Conservation (phyloP, 2,888 invertebrate species). For the Drosophila kambysellisi region DNA sequence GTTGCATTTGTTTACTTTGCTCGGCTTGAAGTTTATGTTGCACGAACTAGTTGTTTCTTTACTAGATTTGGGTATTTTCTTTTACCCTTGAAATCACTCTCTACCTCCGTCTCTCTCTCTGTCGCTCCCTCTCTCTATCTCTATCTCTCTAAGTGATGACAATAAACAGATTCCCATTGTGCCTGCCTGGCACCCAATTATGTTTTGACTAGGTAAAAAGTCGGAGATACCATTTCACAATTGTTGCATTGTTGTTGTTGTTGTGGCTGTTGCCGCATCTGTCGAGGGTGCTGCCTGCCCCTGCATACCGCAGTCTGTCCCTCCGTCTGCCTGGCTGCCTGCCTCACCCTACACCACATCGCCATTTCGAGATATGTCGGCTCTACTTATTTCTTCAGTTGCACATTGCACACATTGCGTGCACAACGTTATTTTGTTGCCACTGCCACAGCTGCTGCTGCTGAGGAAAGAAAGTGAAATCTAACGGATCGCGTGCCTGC, state of each 20-base stretch:
- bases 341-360: slow-evolving; percentile 23
- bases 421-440: slow-evolving; percentile 42
- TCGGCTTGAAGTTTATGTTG: slow-evolving; percentile 7
- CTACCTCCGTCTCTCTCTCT: background rate
- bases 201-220: slow-evolving; percentile 68
- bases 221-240: slow-evolving; percentile 43
- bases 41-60: background rate
- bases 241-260: slow-evolving; percentile 45
- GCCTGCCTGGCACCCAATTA: slow-evolving; percentile 55
- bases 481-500: slow-evolving; percentile 62
- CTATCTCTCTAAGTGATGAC: slow-evolving; percentile 32
- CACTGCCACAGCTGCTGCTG: background rate
- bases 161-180: slow-evolving; percentile 69
- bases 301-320: background rate
- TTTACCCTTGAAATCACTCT: slow-evolving; percentile 67
- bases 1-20: slow-evolving; percentile 39
- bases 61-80: background rate
- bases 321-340: slow-evolving; percentile 32
- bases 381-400: slow-evolving; percentile 59
- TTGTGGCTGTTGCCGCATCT: slow-evolving; percentile 39
- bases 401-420: slow-evolving; percentile 72
- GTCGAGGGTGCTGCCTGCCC: slow-evolving; percentile 44
- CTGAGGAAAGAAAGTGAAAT: slow-evolving; percentile 68
- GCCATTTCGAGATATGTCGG: slow-evolving; percentile 12
- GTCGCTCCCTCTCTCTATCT: background rate